phyloP scores from a whole-genome alignment of 2,888 invertebrate species.

The Phengaris alcon region DNA sequence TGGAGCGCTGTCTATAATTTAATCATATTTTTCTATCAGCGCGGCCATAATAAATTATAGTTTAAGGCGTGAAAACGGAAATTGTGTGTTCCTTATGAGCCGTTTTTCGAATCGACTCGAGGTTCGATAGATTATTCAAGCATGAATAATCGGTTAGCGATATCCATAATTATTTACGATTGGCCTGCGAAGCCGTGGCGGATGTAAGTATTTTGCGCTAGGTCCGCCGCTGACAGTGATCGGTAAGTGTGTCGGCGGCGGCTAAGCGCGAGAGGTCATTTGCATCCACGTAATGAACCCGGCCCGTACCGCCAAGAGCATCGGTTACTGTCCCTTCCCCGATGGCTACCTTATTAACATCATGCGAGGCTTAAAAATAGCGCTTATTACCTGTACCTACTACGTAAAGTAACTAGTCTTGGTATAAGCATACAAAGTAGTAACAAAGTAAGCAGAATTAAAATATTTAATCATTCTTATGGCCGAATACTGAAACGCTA shows the following conservation, averaged over 20 bases:
- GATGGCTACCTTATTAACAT: slow-evolving; percentile 46
- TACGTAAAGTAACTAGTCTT: neutral
- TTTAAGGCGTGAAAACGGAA: slow-evolving; percentile 40
- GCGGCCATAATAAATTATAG: slow-evolving; percentile 38
- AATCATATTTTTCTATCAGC: slow-evolving; percentile 35
- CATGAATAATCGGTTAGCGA: slow-evolving; percentile 56
- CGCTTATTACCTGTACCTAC: slow-evolving; percentile 14
- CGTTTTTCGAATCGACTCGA: slow-evolving; percentile 39
- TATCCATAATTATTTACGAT: slow-evolving; percentile 75
- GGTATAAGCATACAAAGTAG: neutral
- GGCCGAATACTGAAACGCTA: too few species aligned
- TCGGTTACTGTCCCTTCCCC: slow-evolving; percentile 44
- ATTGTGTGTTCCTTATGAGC: slow-evolving; percentile 42
- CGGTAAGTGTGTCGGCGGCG: slow-evolving; percentile 60
- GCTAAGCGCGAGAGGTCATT: slow-evolving; percentile 73
- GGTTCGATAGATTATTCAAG: slow-evolving; percentile 39
- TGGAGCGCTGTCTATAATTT: slow-evolving; percentile 33
- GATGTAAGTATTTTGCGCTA: slow-evolving; percentile 74
- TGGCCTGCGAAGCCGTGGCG: slow-evolving; percentile 63
- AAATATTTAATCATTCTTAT: neutral
- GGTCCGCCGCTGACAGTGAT: slow-evolving; percentile 64
- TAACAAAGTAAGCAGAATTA: neutral
- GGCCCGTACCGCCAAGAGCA: slow-evolving; percentile 40
- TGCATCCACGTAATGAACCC: slow-evolving; percentile 63
- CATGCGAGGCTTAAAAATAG: slow-evolving; percentile 34